Conservation (phyloP, 1,140 invertebrate species). For the Drosophila tropicalis region DNA sequence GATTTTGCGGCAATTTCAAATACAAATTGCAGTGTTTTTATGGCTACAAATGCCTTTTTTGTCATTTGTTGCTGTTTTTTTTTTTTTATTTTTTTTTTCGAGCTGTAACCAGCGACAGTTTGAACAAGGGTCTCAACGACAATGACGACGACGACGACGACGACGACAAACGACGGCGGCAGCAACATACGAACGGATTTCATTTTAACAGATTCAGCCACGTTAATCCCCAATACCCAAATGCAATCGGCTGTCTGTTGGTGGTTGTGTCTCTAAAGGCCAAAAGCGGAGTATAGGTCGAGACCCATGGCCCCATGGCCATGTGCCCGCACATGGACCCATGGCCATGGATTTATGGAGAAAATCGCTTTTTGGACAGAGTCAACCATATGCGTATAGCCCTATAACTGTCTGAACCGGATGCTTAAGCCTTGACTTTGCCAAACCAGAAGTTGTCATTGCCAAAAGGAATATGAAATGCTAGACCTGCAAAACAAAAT, state of each 20-base stretch:
- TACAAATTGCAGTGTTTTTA: conserved; percentile 81
- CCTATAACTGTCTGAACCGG: conserved; percentile 34
- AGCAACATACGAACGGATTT: conserved; percentile 71
- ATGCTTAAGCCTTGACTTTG: conserved; percentile 39
- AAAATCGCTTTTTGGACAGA: conserved; percentile 5
- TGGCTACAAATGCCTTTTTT: conserved; percentile 75
- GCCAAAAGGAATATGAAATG: conserved; percentile 1
- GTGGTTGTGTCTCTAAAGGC: conserved; percentile 57
- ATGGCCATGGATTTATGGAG: conserved; percentile 54
- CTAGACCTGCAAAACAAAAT: not conserved
- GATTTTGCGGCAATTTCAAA: conserved; percentile 81
- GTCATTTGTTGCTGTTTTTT: not conserved
- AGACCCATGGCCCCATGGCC: conserved; percentile 6
- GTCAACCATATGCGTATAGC: not conserved
- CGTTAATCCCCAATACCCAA: conserved; percentile 81
- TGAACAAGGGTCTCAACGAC: conserved; percentile 67
- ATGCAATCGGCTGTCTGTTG: conserved; percentile 73
- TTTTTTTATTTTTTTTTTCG: conserved; percentile 28
- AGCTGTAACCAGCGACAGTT: conserved; percentile 71
- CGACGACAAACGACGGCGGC: conserved; percentile 13
- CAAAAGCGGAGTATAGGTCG: conserved; percentile 16
- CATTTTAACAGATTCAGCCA: conserved; percentile 78
- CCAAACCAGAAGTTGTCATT: not conserved
- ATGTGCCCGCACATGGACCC: too few species aligned
- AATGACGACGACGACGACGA: conserved; percentile 24